phyloP scores from a whole-genome alignment of 2,888 invertebrate genomes.

The Ophion slaviceki region DNA sequence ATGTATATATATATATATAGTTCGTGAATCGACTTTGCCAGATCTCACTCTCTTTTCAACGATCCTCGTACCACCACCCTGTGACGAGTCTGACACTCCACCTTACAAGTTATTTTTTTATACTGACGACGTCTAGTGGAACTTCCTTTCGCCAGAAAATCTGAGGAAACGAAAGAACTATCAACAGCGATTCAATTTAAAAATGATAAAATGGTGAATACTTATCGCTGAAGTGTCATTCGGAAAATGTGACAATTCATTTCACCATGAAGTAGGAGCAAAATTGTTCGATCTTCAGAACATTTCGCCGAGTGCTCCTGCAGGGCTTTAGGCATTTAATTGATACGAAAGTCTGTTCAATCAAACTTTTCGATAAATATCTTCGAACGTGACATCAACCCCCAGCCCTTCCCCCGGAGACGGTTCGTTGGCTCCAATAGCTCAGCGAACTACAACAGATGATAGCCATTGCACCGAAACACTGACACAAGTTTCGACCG shows the following conservation, averaged over 20 bases:
- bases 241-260: neutral
- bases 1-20: conserved; percentile 1
- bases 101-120: conserved; percentile 14
- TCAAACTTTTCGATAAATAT: conserved; percentile 2
- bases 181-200: conserved; percentile 5
- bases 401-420: neutral
- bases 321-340: neutral
- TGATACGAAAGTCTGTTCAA: neutral
- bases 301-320: too few relatives aligned
- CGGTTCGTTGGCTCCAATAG: conserved; percentile 3
- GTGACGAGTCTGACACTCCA: conserved; percentile 20
- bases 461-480: too few relatives aligned
- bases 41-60: conserved; percentile 37
- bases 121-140: conserved; percentile 30
- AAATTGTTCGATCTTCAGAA: neutral
- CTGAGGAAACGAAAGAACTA: conserved; percentile 16
- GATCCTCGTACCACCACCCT: conserved; percentile 22
- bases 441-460: neutral
- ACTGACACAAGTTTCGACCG: neutral
- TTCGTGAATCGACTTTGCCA: conserved; percentile 30
- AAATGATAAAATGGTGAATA: neutral
- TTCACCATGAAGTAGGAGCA: neutral
- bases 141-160: conserved; percentile 27
- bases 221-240: too few relatives aligned
- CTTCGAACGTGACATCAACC: neutral